Percentiles rank a stretch among this genome's conserved stretches.
Conservation (phyloP, 1,140 invertebrate species). For the Drosophila athabasca region DNA sequence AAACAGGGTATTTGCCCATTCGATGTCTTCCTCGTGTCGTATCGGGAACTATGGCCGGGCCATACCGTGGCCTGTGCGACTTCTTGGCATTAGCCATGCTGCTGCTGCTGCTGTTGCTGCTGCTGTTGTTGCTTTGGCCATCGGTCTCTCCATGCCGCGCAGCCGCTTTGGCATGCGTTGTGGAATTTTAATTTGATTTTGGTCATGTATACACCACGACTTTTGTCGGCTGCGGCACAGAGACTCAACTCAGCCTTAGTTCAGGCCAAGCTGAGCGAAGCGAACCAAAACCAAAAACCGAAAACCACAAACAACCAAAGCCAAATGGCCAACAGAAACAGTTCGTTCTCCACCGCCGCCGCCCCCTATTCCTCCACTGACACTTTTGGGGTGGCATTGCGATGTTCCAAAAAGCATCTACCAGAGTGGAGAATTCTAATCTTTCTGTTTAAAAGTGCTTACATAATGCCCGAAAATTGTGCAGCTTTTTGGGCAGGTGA, state of each 20-base stretch:
- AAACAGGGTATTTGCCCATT: slow-evolving; percentile 7
- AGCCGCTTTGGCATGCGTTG: slow-evolving; percentile 71
- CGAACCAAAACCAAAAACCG: slow-evolving; percentile 46
- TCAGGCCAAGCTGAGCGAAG: slow-evolving; percentile 54
- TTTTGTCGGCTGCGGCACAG: slow-evolving; percentile 48
- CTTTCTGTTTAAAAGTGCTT: slow-evolving; percentile 32
- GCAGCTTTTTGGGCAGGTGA: slow-evolving; percentile 51
- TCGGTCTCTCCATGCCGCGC: slow-evolving; percentile 6
- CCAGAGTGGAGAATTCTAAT: slow-evolving; percentile 40
- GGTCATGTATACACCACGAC: slow-evolving; percentile 70
- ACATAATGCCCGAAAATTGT: slow-evolving; percentile 57
- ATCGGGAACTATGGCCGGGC: slow-evolving; percentile 37
- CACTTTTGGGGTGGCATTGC: slow-evolving; percentile 17
- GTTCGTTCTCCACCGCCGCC: slow-evolving; percentile 37
- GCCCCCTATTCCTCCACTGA: too few species aligned
- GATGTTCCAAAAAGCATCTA: slow-evolving; percentile 11
- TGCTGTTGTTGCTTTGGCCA: slow-evolving; percentile 14
- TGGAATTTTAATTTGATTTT: slow-evolving; percentile 82
- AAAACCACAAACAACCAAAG: slow-evolving; percentile 37
- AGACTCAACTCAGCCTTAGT: not conserved
- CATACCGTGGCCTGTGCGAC: slow-evolving; percentile 61
- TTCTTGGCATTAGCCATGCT: slow-evolving; percentile 77
- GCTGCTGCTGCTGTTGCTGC: slow-evolving; percentile 21
- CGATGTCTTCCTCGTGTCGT: not conserved
- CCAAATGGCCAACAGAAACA: slow-evolving; percentile 28